A percentile compares a stretch with the other conserved stretches of the same genome.
phyloP scores from a whole-genome alignment of 2,113 vertebrate species.

The Hyperopisus bebe region DNA sequence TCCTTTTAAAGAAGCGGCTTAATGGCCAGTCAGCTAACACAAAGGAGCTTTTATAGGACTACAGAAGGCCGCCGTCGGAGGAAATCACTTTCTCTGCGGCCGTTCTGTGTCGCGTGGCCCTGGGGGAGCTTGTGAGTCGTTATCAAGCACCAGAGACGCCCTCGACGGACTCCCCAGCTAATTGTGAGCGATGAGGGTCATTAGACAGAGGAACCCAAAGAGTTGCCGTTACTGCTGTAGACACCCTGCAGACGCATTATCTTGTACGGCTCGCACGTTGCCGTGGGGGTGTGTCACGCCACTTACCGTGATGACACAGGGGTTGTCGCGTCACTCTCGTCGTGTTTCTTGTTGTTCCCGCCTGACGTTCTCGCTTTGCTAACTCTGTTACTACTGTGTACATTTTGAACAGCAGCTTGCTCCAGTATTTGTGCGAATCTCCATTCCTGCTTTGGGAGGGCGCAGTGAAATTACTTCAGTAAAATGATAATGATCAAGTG shows the following conservation, averaged over 20 bases:
- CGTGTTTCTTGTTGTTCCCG: not conserved
- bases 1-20: not conserved
- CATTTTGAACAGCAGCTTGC: not conserved
- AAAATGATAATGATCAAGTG: not conserved
- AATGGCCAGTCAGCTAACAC: not conserved
- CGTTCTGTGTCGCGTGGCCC: not conserved
- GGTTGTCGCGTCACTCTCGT: not conserved
- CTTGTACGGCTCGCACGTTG: not conserved
- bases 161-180: not conserved
- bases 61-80: not conserved
- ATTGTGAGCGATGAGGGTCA: conserved; percentile 1
- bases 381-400: not conserved
- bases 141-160: not conserved
- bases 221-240: not conserved
- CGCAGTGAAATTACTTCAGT: not conserved
- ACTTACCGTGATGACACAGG: not conserved
- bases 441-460: not conserved
- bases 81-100: not conserved
- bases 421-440: not conserved
- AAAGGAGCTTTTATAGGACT: not conserved
- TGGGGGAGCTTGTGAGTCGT: not conserved
- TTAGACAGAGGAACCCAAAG: not conserved
- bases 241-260: not conserved
- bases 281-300: not conserved
- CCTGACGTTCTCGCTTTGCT: not conserved